Evolutionary conservation across 2,113 vertebrate genomes (phyloP).

Genomic region (Heteronetta atricapilla): DNA sequence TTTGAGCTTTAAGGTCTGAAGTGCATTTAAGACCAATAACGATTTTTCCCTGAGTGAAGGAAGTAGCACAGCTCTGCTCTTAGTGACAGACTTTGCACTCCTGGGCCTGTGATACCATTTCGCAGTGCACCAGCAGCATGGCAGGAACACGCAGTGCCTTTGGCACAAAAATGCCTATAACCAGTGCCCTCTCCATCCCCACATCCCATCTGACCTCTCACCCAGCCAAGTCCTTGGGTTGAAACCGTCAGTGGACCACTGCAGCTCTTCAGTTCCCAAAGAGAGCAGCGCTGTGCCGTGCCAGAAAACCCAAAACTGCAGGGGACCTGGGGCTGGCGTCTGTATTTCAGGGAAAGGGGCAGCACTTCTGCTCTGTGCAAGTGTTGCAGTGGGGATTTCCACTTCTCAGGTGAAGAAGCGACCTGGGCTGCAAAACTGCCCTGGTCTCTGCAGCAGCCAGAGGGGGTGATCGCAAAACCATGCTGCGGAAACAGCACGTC

Average conservation of each 20-base stretch:
- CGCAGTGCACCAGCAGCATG: rapidly evolving
- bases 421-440: background rate
- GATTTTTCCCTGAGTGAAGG: background rate
- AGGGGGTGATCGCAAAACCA: background rate
- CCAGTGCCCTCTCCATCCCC: background rate
- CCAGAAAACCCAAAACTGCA: background rate
- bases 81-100: background rate
- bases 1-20: background rate
- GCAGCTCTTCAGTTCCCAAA: background rate
- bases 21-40: background rate
- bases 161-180: rapidly evolving
- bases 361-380: background rate
- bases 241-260: background rate
- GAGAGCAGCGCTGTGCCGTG: background rate
- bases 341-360: background rate
- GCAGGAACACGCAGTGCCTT: background rate
- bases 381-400: background rate
- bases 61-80: background rate
- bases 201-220: background rate
- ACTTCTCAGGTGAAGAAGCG: background rate
- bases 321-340: background rate
- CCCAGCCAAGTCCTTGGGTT: background rate
- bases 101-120: no score
- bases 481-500: background rate
- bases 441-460: background rate